Conservation (phyloP, 2,888 invertebrate genomes). For the Tethea ocularis region DNA sequence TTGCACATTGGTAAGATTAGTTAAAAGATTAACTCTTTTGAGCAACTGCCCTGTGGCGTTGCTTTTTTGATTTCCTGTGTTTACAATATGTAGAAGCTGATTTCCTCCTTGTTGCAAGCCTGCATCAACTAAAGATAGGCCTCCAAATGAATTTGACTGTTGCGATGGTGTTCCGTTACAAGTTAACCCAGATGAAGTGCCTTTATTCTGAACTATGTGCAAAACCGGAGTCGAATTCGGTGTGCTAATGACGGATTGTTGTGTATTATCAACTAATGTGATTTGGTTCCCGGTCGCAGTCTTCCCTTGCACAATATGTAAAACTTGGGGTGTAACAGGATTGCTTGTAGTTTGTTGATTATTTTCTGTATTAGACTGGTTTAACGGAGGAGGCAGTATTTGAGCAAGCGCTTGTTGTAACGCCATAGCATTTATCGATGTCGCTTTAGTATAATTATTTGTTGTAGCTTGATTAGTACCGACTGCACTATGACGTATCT, state of each 20-base stretch:
- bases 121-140: constrained; percentile 72
- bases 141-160: constrained; percentile 64
- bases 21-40: constrained; percentile 78
- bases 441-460: constrained; percentile 62
- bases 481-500: constrained; percentile 63
- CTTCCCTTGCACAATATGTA: constrained; percentile 79
- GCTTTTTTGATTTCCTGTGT: constrained; percentile 70
- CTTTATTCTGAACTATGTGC: constrained; percentile 78
- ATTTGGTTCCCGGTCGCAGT: constrained; percentile 68
- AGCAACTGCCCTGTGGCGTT: constrained; percentile 66
- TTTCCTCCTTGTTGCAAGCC: constrained; percentile 74
- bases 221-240: constrained; percentile 69
- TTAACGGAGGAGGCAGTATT: constrained; percentile 73
- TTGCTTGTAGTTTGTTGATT: constrained; percentile 50
- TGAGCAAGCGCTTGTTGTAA: constrained; percentile 78
- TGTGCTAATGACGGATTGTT: constrained; percentile 69
- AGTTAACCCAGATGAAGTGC: constrained; percentile 38
- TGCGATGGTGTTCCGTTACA: constrained; percentile 51
- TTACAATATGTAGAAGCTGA: constrained; percentile 78
- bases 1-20: constrained; percentile 75
- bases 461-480: constrained; percentile 41
- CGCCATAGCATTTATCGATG: constrained; percentile 70
- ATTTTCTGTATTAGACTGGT: constrained; percentile 62
- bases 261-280: constrained; percentile 67
- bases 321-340: constrained; percentile 60